phyloP scores from a whole-genome alignment of 2,888 invertebrate genomes.

The Serrognathus titanus region DNA sequence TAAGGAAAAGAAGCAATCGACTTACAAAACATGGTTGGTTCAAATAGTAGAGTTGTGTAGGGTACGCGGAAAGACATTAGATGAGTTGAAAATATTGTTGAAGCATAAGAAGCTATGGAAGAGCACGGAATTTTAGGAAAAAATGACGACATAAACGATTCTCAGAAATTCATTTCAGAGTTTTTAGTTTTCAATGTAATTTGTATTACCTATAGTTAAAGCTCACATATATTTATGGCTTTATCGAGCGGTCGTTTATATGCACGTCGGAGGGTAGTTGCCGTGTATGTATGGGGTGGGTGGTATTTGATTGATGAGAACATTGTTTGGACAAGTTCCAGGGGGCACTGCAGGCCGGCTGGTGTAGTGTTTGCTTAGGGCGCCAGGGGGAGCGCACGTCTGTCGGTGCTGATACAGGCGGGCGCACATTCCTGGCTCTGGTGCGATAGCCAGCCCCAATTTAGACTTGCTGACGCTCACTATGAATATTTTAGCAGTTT shows the following conservation, averaged over 20 bases:
- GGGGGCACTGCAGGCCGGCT: conserved; percentile 40
- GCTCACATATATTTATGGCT: conserved; percentile 13
- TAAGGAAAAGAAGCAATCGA: too few relatives aligned
- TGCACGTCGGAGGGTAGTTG: conserved; percentile 13
- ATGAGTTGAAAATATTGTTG: too few relatives aligned
- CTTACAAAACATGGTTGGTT: too few relatives aligned
- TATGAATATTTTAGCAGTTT: conserved; percentile 23
- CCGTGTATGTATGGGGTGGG: conserved; percentile 24
- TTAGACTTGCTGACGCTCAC: conserved; percentile 18
- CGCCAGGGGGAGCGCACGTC: conserved; percentile 28
- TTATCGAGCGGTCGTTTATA: conserved; percentile 13
- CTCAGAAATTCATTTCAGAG: too few relatives aligned
- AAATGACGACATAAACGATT: too few relatives aligned
- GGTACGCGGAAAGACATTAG: too few relatives aligned
- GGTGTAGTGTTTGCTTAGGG: conserved; percentile 44
- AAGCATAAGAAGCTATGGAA: too few relatives aligned
- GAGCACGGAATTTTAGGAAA: too few relatives aligned
- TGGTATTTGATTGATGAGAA: conserved; percentile 47
- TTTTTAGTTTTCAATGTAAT: too few relatives aligned
- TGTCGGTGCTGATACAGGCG: conserved; percentile 26
- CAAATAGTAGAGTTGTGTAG: too few relatives aligned
- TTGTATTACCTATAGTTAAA: too few relatives aligned
- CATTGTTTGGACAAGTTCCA: conserved; percentile 45
- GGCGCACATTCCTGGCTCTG: conserved; percentile 22
- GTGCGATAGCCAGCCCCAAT: conserved; percentile 25